These are phyloP conservation scores for Uropsilus gracilis DNA, from an alignment of 2,113 vertebrate species.

Conservation along the genomic window DNA sequence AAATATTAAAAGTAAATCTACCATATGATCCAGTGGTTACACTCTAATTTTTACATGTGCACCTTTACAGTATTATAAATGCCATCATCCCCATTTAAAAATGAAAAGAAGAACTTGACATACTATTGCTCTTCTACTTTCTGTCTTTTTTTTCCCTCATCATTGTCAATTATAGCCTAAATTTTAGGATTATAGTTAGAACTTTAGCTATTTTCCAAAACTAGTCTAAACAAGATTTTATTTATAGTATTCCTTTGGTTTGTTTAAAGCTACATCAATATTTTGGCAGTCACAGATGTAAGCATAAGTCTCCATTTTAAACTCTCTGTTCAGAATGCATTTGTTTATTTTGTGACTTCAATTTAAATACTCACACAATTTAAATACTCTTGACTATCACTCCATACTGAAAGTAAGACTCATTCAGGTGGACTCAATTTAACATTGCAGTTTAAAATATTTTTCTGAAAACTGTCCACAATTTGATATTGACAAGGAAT, in stretches of 20 bases:
- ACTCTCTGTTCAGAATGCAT: neutral
- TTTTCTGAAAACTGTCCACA: neutral
- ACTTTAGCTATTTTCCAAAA: neutral
- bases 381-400: no score
- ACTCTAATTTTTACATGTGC: neutral
- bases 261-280: neutral
- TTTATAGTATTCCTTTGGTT: neutral
- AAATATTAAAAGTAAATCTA: no score
- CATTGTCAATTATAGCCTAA: neutral
- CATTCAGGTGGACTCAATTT: neutral
- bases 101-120: neutral
- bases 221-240: neutral
- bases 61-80: neutral
- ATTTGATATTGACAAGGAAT: neutral
- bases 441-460: neutral
- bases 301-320: no score
- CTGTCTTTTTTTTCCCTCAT: neutral
- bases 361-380: no score
- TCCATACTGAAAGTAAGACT: no score
- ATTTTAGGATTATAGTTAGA: neutral
- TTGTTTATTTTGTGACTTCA: conserved; percentile 14
- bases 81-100: neutral
- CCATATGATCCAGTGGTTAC: no score
- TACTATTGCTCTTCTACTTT: neutral
- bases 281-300: neutral